These are phyloP conservation scores for Romanogobio albipinnatus DNA, from an alignment of 2,113 vertebrate genomes.

Conservation along the genomic window DNA sequence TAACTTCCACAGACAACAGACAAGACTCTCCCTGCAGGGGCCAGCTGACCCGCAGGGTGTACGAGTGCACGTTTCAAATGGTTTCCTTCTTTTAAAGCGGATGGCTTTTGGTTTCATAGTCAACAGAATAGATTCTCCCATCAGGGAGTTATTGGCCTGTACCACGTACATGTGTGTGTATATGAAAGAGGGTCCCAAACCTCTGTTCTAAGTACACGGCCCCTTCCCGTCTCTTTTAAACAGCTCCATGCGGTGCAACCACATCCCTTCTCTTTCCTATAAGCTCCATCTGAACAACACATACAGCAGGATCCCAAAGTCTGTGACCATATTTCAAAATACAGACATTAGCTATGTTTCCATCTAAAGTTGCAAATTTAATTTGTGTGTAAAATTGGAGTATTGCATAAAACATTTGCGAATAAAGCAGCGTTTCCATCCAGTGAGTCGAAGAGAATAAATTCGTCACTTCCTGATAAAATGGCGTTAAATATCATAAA, in stretches of 20 bases:
- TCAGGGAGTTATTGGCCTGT: slow-evolving; percentile 20
- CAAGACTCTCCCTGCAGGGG: slow-evolving; percentile 67
- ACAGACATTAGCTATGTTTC: no score
- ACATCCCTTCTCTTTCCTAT: slow-evolving; percentile 14
- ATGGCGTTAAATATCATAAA: no score
- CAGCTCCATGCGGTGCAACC: slow-evolving; percentile 5
- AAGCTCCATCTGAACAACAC: background rate
- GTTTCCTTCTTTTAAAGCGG: slow-evolving; percentile 50
- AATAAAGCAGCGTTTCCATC: no score
- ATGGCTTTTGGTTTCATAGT: slow-evolving; percentile 46
- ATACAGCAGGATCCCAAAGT: background rate
- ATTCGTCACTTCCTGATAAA: no score
- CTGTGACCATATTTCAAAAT: background rate
- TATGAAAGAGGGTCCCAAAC: slow-evolving; percentile 7
- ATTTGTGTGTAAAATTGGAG: no score
- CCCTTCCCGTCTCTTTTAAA: slow-evolving; percentile 24
- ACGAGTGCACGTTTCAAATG: slow-evolving; percentile 52
- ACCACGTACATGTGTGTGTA: slow-evolving; percentile 12
- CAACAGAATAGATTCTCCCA: slow-evolving; percentile 48
- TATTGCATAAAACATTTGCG: no score
- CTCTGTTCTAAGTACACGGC: slow-evolving; percentile 15
- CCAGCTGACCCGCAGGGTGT: slow-evolving; percentile 62
- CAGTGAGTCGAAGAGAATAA: no score
- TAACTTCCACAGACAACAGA: slow-evolving; percentile 69
- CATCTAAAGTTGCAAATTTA: no score